Percentiles rank a stretch among this genome's conserved stretches.
phyloP scores from a whole-genome alignment of 1,140 invertebrate genomes.

The Drosophila baimaii region DNA sequence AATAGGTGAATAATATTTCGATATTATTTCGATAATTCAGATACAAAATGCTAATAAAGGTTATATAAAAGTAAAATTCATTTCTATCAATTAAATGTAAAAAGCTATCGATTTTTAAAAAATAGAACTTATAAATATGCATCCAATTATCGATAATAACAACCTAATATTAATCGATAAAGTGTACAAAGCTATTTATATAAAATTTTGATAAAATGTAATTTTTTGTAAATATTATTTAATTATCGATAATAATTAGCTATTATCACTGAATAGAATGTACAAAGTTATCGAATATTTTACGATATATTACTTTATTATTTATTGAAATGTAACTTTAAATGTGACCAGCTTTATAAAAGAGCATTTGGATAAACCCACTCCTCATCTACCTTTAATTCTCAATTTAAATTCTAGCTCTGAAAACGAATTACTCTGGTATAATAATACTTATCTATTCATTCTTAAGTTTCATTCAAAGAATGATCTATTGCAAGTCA shows the following conservation, averaged over 20 bases:
- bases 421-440: not conserved
- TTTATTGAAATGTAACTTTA: not conserved
- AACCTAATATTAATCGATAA: no score
- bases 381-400: not conserved
- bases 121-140: not conserved
- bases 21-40: not conserved
- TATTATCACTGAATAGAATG: no score
- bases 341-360: not conserved
- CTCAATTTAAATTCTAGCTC: conserved; percentile 4
- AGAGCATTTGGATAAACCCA: not conserved
- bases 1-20: not conserved
- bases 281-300: not conserved
- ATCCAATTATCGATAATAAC: not conserved
- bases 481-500: conserved; percentile 19
- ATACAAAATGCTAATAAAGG: not conserved
- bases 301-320: not conserved
- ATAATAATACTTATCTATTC: conserved; percentile 4
- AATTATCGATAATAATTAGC: no score
- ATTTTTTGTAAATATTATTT: no score
- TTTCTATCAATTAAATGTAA: not conserved
- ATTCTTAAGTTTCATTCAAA: not conserved
- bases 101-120: not conserved
- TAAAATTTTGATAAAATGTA: no score
- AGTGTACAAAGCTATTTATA: not conserved
- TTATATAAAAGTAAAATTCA: not conserved